These are phyloP conservation scores for Xenopus laevis DNA, from an alignment of 2,113 vertebrate genomes.

Conservation along the genomic window DNA sequence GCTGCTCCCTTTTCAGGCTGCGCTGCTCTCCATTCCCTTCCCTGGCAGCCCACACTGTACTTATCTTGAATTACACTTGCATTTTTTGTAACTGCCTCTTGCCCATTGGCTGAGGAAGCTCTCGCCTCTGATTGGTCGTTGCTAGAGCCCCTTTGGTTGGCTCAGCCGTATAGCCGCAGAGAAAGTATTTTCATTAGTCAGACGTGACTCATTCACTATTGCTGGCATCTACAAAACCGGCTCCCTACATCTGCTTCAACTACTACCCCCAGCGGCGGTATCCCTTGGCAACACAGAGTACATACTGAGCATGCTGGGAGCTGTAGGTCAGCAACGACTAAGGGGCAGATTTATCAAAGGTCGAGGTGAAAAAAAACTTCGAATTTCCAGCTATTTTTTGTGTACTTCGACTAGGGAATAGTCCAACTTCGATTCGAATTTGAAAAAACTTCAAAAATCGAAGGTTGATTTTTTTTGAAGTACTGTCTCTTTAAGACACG, in stretches of 20 bases:
- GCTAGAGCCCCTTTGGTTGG: neutral
- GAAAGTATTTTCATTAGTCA: conserved; percentile 40
- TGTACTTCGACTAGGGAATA: too few species aligned
- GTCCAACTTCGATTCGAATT: too few species aligned
- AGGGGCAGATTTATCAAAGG: too few species aligned
- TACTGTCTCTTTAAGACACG: too few species aligned
- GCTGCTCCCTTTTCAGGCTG: conserved; percentile 13
- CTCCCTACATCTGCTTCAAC: neutral
- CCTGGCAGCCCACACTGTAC: conserved; percentile 34
- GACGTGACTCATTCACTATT: conserved; percentile 12
- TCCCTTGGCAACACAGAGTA: too few species aligned
- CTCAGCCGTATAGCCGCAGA: conserved; percentile 17
- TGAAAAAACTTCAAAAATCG: too few species aligned
- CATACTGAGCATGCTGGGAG: too few species aligned
- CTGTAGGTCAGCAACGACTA: too few species aligned
- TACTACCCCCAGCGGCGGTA: too few species aligned
- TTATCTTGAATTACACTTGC: conserved; percentile 37
- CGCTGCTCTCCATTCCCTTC: conserved; percentile 31
- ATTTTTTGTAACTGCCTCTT: conserved; percentile 13
- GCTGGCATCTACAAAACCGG: neutral
- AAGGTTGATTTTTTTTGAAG: too few species aligned
- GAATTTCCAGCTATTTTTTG: too few species aligned
- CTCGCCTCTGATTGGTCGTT: conserved; percentile 3
- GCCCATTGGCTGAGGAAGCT: conserved; percentile 8
- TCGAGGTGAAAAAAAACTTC: too few species aligned